Evolutionary conservation across 2,888 invertebrate species (phyloP).

Genomic region (Dicranocentrus wangi): DNA sequence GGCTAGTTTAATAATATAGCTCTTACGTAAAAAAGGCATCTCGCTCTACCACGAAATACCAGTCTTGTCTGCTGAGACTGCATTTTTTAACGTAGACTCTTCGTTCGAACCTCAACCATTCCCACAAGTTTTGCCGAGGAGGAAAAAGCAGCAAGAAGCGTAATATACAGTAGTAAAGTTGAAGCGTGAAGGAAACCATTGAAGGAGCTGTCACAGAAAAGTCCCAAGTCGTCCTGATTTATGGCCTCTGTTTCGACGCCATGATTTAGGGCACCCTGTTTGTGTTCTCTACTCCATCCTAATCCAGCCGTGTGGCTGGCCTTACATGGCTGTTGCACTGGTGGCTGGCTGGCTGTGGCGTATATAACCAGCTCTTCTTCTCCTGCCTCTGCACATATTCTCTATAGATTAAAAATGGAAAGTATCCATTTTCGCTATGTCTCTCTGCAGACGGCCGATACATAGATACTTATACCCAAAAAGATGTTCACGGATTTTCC

Average conservation of each 20-base stretch:
- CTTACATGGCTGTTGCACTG: background rate
- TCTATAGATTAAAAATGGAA: background rate
- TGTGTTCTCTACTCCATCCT: constrained; percentile 19
- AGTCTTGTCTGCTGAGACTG: no score
- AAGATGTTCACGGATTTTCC: no score
- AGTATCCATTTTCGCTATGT: no score
- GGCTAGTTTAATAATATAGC: no score
- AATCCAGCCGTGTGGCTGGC: background rate
- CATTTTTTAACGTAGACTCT: no score
- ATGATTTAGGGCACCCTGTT: constrained; percentile 72
- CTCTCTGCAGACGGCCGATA: no score
- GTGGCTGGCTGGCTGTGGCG: background rate
- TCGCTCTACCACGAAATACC: no score
- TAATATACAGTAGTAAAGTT: background rate
- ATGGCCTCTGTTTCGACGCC: constrained; percentile 72
- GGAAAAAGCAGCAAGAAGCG: background rate
- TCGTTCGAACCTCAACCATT: no score
- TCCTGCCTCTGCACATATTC: background rate
- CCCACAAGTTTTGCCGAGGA: no score
- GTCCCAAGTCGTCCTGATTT: constrained; percentile 73
- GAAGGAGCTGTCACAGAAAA: constrained; percentile 71
- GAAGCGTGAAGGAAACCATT: constrained; percentile 56
- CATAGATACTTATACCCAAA: no score
- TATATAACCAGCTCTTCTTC: background rate
- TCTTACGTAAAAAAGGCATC: no score